Evolutionary conservation across 2,888 invertebrate species (phyloP), one percentile per base, ranked within the genome.

Genomic region (Catocala fraxini): DNA sequence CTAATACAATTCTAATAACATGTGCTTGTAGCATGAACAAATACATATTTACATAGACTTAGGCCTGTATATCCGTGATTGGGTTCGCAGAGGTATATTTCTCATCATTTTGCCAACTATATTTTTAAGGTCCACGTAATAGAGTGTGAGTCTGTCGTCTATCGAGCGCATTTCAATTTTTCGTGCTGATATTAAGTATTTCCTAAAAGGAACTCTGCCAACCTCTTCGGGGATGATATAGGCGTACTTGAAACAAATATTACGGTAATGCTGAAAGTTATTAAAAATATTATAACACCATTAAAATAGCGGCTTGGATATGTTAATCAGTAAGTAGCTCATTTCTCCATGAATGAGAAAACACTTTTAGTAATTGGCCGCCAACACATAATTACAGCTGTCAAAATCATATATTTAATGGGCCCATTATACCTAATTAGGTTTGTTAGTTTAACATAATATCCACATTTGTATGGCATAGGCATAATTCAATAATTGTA

Each of bases 381-480:
- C 53, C 51, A 59, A 62, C 70, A 75, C 58, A 45, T 61, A 60
- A 71, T 68, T 52, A 66, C 59, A 66, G 42, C 63, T 70, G 62
- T 75, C 71, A 71, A 67, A 66, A 52, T 60, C 15, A 62, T 58
- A 55, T 63, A 69, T 61, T 64, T 57, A 70, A 73, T 53, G 54
- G 55, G 39, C 60, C 65, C 54, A 65, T 76, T 77, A 73, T 52
- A 66, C 42, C 54, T 75, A 66, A 68, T 63, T 70, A 63, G 55
- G 66, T 70, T 62, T 67, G 67, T 73, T 71, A 46, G 56, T 67
- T 76, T 68, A 58, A 68, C 65, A 73, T 75, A 66, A 70, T 73
- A 69, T 58, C 51, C 46, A 57, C 63, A 75, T 70, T 65, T 61
- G 49, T 63, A 62, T 53, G 60, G 51, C 33, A 53, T 59, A 35